These are phyloP conservation scores for Tychaedon coryphoeus DNA, from an alignment of 2,113 vertebrate species.

Conservation along the genomic window DNA sequence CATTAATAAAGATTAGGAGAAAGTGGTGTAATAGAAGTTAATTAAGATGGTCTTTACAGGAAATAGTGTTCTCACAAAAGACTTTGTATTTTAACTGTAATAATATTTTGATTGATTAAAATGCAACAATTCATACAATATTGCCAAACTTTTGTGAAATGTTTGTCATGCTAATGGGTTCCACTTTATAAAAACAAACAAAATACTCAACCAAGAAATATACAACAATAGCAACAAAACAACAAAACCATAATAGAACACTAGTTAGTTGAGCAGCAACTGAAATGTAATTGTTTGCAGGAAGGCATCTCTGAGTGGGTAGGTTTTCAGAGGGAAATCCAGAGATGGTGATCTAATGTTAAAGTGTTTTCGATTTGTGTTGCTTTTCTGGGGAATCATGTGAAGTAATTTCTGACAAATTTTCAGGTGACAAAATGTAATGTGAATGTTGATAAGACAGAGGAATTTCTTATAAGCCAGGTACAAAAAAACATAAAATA, in stretches of 20 bases:
- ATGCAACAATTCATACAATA: background rate
- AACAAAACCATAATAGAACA: background rate
- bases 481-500: background rate
- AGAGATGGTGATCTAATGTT: background rate
- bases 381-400: background rate
- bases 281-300: background rate
- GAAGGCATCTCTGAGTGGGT: background rate
- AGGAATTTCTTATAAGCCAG: accelerated
- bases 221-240: background rate
- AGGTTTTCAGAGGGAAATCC: background rate
- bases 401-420: background rate
- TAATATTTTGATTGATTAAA: background rate
- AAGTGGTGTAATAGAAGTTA: background rate
- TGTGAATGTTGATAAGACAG: background rate
- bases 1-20: background rate
- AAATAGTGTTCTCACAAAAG: background rate
- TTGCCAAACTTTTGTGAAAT: background rate
- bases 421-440: background rate
- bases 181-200: background rate
- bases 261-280: background rate
- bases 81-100: background rate
- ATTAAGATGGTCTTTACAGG: background rate
- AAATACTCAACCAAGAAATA: background rate
- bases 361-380: background rate
- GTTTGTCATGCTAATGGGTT: background rate